Conservation (phyloP, 2,113 vertebrate species). For the Ahaetulla prasina region DNA sequence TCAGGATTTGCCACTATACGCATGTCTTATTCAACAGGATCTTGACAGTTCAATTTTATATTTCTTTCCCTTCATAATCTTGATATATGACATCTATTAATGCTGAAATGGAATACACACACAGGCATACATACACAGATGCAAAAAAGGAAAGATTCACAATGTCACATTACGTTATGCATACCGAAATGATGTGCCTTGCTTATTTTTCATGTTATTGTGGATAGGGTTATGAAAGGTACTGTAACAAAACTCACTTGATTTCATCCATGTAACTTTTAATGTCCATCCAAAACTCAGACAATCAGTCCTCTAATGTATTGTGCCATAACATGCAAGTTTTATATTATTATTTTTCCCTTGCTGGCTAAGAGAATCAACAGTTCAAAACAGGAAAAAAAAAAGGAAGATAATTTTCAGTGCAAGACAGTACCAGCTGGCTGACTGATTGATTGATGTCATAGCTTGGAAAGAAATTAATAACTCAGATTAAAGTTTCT, state of each 20-base stretch:
- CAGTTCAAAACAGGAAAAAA: neutral
- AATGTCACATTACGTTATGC: fast-evolving
- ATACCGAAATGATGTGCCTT: neutral
- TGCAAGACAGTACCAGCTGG: neutral
- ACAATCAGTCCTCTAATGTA: neutral
- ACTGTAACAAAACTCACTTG: neutral
- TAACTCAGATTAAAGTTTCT: neutral
- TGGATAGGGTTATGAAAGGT: neutral
- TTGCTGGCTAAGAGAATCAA: neutral
- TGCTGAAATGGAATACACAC: neutral
- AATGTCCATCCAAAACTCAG: neutral
- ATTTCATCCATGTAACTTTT: fast-evolving
- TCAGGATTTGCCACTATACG: conserved; percentile 3
- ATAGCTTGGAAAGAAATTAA: neutral
- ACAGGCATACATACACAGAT: neutral
- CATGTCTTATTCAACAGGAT: conserved; percentile 5
- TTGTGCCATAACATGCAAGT: neutral
- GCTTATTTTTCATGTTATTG: neutral
- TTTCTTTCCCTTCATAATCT: neutral
- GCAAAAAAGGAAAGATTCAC: conserved; percentile 5
- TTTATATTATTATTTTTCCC: neutral
- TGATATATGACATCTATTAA: neutral
- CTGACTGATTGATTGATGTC: neutral
- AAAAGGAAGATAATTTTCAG: neutral
- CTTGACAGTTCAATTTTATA: conserved; percentile 1